Conservation (phyloP, 2,113 vertebrate genomes). For the Oryctolagus cuniculus region mOryCun1.1 NC_091436.1:57199501-57200000, state of each 20-base stretch:
- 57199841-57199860: not conserved
- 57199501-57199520: not conserved
- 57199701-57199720: not conserved
- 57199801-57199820: accelerated
- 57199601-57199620: not conserved
- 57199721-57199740: not conserved
- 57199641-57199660: not conserved
- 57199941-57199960: not conserved
- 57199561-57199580: not conserved
- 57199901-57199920: not conserved
- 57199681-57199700: not conserved
- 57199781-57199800: not conserved
- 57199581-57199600: not conserved
- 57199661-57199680: not conserved
- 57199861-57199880: not conserved
- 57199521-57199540: not conserved
- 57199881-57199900: not conserved
- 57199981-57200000: not conserved
- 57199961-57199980: not conserved
- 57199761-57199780: not conserved
- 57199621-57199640: constrained; percentile 48
- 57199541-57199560: not conserved
- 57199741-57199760: not conserved
- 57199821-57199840: not conserved
- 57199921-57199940: not conserved